These are phyloP conservation scores for Bacillus rossius DNA, from an alignment of 1,140 invertebrate species.

Conservation along the genomic window DNA sequence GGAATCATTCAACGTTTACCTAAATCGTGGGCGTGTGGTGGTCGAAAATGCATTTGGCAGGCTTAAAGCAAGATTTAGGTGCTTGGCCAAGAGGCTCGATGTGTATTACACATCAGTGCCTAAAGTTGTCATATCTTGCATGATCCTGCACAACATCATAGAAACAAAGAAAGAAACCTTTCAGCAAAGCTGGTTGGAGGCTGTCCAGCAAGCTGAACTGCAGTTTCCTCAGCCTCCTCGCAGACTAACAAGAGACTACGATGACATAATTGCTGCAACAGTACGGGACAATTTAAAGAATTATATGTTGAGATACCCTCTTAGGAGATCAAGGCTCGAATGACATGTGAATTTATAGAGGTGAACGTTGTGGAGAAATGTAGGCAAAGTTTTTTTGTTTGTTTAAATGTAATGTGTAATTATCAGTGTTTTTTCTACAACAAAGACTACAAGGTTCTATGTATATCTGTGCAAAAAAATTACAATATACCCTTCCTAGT, in stretches of 20 bases:
- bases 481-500: too few relatives aligned
- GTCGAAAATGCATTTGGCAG: constrained; percentile 38
- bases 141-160: constrained; percentile 23
- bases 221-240: not conserved
- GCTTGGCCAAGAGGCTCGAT: constrained; percentile 23
- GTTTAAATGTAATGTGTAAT: too few relatives aligned
- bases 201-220: not conserved
- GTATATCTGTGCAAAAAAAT: too few relatives aligned
- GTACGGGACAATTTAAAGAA: too few relatives aligned
- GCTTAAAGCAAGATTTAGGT: constrained; percentile 25
- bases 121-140: constrained; percentile 20
- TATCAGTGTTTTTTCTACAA: too few relatives aligned
- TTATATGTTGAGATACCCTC: too few relatives aligned
- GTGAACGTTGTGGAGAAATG: too few relatives aligned
- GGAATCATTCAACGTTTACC: constrained; percentile 33
- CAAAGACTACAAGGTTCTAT: too few relatives aligned
- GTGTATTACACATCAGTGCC: constrained; percentile 22
- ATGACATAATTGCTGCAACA: too few relatives aligned
- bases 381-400: too few relatives aligned
- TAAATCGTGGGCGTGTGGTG: constrained; percentile 26
- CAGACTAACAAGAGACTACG: not conserved
- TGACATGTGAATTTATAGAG: too few relatives aligned
- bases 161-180: constrained; percentile 17
- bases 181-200: constrained; percentile 9
- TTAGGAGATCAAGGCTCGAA: too few relatives aligned